Percentiles rank a stretch among this genome's conserved stretches.
phyloP scores from a whole-genome alignment of 2,113 vertebrate genomes.

The Chaetops frenatus region DNA sequence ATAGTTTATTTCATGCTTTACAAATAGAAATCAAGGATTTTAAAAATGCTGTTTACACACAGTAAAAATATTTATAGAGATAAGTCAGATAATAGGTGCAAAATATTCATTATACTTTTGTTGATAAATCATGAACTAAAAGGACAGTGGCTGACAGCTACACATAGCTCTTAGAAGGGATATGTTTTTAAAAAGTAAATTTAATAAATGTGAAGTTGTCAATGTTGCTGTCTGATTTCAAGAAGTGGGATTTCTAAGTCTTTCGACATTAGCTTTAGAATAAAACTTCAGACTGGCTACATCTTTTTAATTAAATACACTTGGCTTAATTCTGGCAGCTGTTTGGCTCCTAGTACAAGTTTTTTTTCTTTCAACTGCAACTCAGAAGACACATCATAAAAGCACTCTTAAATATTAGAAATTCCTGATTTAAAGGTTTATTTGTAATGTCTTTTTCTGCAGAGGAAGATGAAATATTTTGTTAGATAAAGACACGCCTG shows the following conservation, averaged over 20 bases:
- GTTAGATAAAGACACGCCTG: neutral
- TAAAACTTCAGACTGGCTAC: neutral
- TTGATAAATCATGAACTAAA: neutral
- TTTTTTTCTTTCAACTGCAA: neutral
- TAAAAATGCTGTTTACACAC: slow-evolving; percentile 1
- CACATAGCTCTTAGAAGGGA: neutral
- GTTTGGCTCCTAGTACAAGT: neutral
- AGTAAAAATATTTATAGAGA: slow-evolving; percentile 26
- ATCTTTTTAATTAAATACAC: neutral
- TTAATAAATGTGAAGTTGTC: neutral
- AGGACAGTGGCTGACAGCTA: neutral
- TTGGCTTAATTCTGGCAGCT: neutral
- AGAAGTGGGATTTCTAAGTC: neutral
- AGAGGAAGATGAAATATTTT: neutral
- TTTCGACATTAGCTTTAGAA: neutral
- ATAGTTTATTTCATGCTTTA: slow-evolving; percentile 50
- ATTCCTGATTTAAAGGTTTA: neutral
- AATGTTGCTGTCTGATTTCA: neutral
- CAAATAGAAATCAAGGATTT: slow-evolving; percentile 45
- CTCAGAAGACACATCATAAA: neutral
- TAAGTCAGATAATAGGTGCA: neutral
- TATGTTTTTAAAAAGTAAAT: neutral
- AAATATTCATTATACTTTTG: neutral
- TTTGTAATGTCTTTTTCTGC: neutral
- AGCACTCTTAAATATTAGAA: neutral